phyloP scores from a whole-genome alignment of 2,113 vertebrate genomes.

The Arothron firmamentum region DNA sequence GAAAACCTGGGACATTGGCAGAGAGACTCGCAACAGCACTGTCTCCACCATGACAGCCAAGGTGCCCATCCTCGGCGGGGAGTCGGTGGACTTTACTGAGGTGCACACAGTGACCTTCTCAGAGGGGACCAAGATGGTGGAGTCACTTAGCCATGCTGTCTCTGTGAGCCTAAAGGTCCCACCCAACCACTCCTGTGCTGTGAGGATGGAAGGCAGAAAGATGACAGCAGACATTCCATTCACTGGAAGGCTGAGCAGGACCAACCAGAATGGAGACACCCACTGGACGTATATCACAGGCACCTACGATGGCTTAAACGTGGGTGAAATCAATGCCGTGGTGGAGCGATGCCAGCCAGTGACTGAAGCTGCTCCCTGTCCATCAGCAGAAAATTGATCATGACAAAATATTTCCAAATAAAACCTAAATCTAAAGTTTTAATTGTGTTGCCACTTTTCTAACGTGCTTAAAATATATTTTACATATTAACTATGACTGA shows the following conservation, averaged over 20 bases:
- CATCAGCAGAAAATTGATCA: conserved; percentile 5
- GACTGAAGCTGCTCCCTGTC: conserved; percentile 63
- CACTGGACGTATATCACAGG: conserved; percentile 70
- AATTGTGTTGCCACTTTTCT: too few relatives aligned
- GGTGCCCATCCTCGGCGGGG: conserved; percentile 67
- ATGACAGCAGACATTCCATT: conserved; percentile 73
- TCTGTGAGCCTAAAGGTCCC: conserved; percentile 64
- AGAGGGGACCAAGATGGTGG: conserved; percentile 64
- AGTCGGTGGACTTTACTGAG: conserved; percentile 57
- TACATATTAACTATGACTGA: too few relatives aligned
- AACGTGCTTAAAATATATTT: too few relatives aligned
- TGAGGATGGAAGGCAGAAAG: conserved; percentile 72
- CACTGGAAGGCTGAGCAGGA: conserved; percentile 67
- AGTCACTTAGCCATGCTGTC: conserved; percentile 64
- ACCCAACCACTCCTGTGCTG: conserved; percentile 68
- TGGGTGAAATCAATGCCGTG: conserved; percentile 69
- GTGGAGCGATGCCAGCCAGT: conserved; percentile 72
- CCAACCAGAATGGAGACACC: conserved; percentile 67
- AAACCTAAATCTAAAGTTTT: too few relatives aligned
- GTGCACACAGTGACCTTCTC: conserved; percentile 70
- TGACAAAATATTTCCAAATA: not conserved
- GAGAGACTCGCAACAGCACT: conserved; percentile 67
- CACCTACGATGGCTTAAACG: conserved; percentile 67
- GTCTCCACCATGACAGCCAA: conserved; percentile 65
- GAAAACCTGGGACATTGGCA: conserved; percentile 72